Evolutionary conservation across 64 coral and sea anemone species (phyloP).

Genomic region (Montipora cactus): DNA sequence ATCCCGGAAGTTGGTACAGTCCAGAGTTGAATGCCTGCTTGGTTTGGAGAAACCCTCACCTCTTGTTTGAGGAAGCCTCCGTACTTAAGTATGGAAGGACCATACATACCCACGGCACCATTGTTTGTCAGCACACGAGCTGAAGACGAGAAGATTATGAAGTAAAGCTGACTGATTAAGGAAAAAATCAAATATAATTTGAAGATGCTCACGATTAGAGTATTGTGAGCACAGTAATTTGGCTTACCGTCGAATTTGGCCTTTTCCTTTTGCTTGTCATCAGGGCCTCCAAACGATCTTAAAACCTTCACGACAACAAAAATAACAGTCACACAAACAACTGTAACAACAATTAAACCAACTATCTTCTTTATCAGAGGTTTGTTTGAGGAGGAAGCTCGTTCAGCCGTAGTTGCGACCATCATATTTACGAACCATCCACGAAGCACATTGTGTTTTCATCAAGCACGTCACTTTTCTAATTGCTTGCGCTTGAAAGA

Average conservation of each 20-base stretch:
- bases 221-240: too few relatives aligned
- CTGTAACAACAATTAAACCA: slow-evolving; percentile 59
- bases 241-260: background rate
- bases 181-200: background rate
- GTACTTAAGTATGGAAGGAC: slow-evolving; percentile 80
- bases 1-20: slow-evolving; percentile 86
- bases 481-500: background rate
- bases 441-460: background rate
- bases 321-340: slow-evolving; percentile 71
- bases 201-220: too few relatives aligned
- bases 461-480: background rate
- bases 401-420: background rate
- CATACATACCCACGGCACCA: slow-evolving; percentile 66
- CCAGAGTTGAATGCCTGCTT: slow-evolving; percentile 90
- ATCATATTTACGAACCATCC: background rate
- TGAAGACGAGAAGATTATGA: slow-evolving; percentile 28
- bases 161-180: background rate
- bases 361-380: slow-evolving; percentile 20
- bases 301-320: slow-evolving; percentile 54
- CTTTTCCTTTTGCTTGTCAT: slow-evolving; percentile 46
- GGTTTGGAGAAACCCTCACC: slow-evolving; percentile 58
- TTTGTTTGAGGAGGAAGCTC: background rate
- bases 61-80: slow-evolving; percentile 70
- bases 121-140: slow-evolving; percentile 85
- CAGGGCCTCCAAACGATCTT: slow-evolving; percentile 38